Evolutionary conservation across 2,113 vertebrate species (phyloP).

Genomic region (Amazona guildingii): DNA sequence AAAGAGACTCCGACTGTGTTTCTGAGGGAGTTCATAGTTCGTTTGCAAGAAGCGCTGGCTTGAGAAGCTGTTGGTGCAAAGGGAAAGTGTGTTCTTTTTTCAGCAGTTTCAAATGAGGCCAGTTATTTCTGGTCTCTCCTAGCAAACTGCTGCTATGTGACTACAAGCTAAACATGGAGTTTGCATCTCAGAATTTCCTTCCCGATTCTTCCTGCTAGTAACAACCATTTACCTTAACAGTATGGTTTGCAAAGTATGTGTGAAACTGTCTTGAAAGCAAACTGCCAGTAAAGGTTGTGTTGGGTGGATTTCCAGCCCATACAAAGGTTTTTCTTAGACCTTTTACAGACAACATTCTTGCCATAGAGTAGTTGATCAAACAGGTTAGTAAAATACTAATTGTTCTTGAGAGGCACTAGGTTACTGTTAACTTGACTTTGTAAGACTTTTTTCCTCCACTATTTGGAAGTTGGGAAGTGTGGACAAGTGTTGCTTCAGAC

Average conservation of each 20-base stretch:
- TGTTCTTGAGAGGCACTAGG: not conserved
- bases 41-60: not conserved
- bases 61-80: not conserved
- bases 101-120: not conserved
- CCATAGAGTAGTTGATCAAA: not conserved
- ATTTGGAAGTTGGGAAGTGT: not conserved
- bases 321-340: not conserved
- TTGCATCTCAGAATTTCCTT: not conserved
- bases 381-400: not conserved
- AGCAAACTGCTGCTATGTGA: not conserved
- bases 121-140: not conserved
- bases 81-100: not conserved
- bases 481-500: not conserved
- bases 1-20: not conserved
- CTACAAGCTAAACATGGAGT: not conserved
- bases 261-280: not conserved
- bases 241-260: not conserved
- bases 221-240: not conserved
- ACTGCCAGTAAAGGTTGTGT: not conserved
- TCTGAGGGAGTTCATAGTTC: not conserved
- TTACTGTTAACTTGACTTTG: not conserved
- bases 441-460: not conserved
- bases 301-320: not conserved
- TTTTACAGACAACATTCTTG: not conserved
- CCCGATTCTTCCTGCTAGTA: not conserved